Conservation (phyloP, 2,888 invertebrate species). For the Rotaria macrura region DNA sequence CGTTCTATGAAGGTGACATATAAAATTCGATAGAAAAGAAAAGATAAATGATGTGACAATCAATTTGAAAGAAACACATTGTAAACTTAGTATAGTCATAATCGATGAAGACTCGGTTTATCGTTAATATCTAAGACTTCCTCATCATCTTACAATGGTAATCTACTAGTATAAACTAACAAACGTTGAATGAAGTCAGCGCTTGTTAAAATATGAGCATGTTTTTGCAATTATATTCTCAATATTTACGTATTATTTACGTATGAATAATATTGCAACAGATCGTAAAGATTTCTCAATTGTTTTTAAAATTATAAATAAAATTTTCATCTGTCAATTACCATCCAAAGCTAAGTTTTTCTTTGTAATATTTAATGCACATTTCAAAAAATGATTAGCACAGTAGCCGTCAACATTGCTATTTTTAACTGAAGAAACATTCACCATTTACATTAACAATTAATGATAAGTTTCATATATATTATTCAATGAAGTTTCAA, state of each 20-base stretch:
- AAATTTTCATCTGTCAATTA: conserved; percentile 35
- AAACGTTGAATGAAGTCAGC: background rate
- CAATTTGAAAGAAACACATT: too few species aligned
- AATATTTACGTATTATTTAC: background rate
- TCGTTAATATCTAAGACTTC: background rate
- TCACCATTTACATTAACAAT: conserved; percentile 43
- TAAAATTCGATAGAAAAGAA: too few species aligned
- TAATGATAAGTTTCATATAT: conserved; percentile 38
- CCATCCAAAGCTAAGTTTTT: conserved; percentile 41
- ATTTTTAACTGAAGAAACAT: conserved; percentile 40
- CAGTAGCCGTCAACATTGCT: conserved; percentile 44
- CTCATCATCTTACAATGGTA: background rate
- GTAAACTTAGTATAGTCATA: background rate
- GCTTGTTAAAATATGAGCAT: background rate
- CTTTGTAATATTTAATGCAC: conserved; percentile 42
- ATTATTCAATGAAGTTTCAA: conserved; percentile 41
- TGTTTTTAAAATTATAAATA: background rate
- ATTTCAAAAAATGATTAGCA: conserved; percentile 41
- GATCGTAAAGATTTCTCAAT: background rate
- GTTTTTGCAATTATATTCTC: background rate
- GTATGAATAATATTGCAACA: background rate
- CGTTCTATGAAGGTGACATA: too few species aligned
- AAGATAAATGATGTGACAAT: too few species aligned
- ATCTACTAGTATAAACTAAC: background rate
- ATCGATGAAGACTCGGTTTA: background rate